These are phyloP conservation scores for Campylorhamphus procurvoides DNA, from an alignment of 2,113 vertebrate species.

Conservation along the genomic window DNA sequence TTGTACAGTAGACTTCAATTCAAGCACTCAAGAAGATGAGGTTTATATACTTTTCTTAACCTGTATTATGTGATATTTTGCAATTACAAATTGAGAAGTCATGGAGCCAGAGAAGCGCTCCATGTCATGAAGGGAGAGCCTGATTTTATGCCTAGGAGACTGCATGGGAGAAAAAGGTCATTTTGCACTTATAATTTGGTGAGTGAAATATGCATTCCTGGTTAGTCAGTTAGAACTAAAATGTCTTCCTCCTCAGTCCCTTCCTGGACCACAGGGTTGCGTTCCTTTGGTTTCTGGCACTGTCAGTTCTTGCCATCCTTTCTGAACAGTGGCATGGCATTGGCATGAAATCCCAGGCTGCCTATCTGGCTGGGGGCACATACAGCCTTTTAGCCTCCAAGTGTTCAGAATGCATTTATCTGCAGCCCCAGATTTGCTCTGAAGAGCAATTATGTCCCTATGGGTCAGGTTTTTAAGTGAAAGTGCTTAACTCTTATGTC, in stretches of 20 bases:
- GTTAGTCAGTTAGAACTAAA: neutral
- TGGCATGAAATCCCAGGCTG: rapidly evolving
- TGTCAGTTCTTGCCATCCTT: neutral
- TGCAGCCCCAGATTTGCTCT: neutral
- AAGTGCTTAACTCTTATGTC: neutral
- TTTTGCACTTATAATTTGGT: neutral
- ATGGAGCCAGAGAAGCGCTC: neutral
- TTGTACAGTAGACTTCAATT: neutral
- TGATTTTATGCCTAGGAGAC: neutral
- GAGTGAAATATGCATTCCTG: neutral
- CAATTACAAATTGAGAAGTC: neutral
- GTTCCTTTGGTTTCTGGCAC: neutral
- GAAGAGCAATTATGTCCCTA: rapidly evolving
- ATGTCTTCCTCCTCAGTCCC: neutral
- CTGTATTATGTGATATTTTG: neutral
- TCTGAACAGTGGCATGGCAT: neutral
- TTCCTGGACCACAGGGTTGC: neutral
- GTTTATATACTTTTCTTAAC: neutral
- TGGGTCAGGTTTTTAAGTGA: neutral
- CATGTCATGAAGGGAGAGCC: neutral
- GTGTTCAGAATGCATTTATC: neutral
- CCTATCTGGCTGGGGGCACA: neutral
- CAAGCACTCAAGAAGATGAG: neutral
- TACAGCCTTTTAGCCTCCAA: neutral
- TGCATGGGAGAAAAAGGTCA: neutral